These are phyloP conservation scores for Aleiodes testaceus DNA, from an alignment of 2,888 invertebrate genomes.

Conservation along the genomic window DNA sequence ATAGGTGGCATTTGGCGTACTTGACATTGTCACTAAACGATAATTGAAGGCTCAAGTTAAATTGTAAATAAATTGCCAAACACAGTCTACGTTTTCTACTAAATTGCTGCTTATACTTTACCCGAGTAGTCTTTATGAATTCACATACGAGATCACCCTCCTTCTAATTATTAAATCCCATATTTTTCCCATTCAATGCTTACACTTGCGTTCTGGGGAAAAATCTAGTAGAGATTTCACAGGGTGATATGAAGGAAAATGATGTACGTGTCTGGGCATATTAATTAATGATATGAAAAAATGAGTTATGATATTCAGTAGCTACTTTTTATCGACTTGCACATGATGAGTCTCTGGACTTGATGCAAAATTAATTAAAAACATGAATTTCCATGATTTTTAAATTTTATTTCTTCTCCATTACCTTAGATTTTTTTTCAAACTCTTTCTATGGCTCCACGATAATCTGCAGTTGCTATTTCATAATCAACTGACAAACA, in stretches of 20 bases:
- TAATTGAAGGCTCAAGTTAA: too few relatives aligned
- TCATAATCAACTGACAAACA: too few relatives aligned
- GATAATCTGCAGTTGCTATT: too few relatives aligned
- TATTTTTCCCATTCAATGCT: slow-evolving; percentile 11
- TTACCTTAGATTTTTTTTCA: too few relatives aligned
- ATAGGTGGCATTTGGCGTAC: neutral
- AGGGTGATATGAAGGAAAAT: slow-evolving; percentile 37
- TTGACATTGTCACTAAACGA: too few relatives aligned
- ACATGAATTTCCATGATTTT: too few relatives aligned
- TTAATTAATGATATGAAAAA: slow-evolving; percentile 40
- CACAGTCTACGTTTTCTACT: neutral
- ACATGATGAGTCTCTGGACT: too few relatives aligned
- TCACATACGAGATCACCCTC: neutral
- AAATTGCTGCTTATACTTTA: neutral
- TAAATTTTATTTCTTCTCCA: too few relatives aligned
- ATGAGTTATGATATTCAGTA: neutral
- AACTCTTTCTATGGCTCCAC: too few relatives aligned
- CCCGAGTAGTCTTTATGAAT: too few relatives aligned
- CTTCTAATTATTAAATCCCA: slow-evolving; percentile 17
- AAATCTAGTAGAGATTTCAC: slow-evolving; percentile 24
- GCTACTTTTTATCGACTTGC: neutral
- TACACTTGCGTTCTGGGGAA: neutral
- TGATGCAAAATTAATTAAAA: too few relatives aligned
- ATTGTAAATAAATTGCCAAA: neutral
- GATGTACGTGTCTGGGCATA: slow-evolving; percentile 39